Conservation (phyloP, 2,888 invertebrate species). For the Tolmerus cingulatus region DNA sequence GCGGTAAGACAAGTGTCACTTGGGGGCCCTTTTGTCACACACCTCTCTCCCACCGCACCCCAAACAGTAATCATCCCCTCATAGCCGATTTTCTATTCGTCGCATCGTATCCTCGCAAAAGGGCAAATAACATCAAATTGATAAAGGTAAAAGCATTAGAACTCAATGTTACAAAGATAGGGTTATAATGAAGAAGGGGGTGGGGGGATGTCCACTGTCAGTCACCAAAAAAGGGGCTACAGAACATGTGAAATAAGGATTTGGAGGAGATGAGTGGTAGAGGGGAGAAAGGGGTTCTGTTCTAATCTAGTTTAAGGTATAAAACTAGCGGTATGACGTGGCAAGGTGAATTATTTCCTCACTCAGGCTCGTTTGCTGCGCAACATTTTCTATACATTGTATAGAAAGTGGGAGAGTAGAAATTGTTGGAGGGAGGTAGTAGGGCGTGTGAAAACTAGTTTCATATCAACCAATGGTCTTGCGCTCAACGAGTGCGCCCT, state of each 20-base stretch:
- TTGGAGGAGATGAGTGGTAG: background rate
- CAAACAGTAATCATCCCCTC: background rate
- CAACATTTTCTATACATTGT: background rate
- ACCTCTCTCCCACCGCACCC: background rate
- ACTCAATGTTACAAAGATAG: background rate
- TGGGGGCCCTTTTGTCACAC: background rate
- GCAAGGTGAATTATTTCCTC: slow-evolving; percentile 37
- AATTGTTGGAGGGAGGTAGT: background rate
- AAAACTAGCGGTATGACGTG: background rate
- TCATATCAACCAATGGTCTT: background rate
- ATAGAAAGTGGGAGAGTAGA: background rate
- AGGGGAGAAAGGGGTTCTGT: background rate
- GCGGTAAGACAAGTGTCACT: slow-evolving; percentile 2
- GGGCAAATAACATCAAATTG: slow-evolving; percentile 33
- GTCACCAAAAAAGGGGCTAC: background rate
- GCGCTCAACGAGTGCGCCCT: no score
- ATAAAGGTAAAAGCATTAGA: slow-evolving; percentile 18
- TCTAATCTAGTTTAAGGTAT: background rate
- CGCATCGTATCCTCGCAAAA: background rate
- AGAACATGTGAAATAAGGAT: background rate
- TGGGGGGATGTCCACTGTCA: background rate
- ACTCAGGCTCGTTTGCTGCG: slow-evolving; percentile 12
- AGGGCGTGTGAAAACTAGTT: slow-evolving; percentile 40
- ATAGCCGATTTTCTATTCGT: background rate
- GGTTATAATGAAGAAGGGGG: background rate